These are phyloP conservation scores for Drosophila mulleri DNA, from an alignment of 2,888 invertebrate species.

Conservation along the genomic window DNA sequence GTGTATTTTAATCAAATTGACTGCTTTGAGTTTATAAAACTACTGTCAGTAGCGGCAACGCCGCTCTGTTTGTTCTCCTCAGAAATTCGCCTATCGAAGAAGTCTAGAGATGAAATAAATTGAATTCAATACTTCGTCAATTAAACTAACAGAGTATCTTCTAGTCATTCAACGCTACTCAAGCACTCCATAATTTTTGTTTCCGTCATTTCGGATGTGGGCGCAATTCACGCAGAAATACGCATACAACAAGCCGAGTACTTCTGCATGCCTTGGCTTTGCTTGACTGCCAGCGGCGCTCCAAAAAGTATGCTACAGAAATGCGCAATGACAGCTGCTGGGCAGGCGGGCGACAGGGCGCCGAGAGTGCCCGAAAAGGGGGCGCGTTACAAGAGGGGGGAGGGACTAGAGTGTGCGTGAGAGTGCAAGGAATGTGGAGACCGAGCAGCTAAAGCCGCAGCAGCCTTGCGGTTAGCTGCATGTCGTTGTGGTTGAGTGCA, in stretches of 20 bases:
- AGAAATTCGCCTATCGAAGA: neutral
- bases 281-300: constrained; percentile 43
- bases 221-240: constrained; percentile 36
- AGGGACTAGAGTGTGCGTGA: neutral
- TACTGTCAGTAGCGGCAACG: neutral
- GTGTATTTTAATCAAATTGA: neutral
- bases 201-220: constrained; percentile 8
- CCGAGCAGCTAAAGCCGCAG: constrained; percentile 26
- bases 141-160: neutral
- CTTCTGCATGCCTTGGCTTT: constrained; percentile 55
- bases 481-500: constrained; percentile 79
- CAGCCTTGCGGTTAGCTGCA: constrained; percentile 73
- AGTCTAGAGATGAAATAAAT: neutral
- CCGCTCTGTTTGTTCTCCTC: neutral
- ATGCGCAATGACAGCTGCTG: constrained; percentile 64
- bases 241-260: constrained; percentile 22
- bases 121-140: too few species aligned
- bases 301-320: constrained; percentile 69
- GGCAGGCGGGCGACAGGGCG: neutral
- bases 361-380: neutral
- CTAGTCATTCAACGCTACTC: neutral
- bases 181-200: neutral
- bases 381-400: neutral
- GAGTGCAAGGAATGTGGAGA: constrained; percentile 3
- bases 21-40: neutral